Conservation (phyloP, 1,140 invertebrate genomes). For the Psilanteris sp. region DNA sequence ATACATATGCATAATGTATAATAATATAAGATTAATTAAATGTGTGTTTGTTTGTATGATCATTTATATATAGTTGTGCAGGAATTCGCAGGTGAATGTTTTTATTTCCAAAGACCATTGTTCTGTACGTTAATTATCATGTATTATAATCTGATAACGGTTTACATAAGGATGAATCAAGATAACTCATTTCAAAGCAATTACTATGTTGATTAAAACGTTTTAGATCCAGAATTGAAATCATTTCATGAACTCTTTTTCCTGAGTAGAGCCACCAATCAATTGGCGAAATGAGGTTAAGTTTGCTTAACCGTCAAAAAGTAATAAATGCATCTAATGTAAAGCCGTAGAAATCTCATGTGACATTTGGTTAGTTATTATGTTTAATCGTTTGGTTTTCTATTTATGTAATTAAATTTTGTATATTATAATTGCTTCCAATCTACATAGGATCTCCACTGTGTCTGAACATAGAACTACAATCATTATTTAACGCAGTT, state of each 20-base stretch:
- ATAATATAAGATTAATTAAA: too few relatives aligned
- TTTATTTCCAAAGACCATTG: too few relatives aligned
- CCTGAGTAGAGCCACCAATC: slow-evolving; percentile 16
- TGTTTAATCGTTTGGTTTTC: slow-evolving; percentile 47
- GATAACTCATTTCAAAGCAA: too few relatives aligned
- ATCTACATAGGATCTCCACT: slow-evolving; percentile 62
- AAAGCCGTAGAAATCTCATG: slow-evolving; percentile 58
- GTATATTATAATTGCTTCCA: slow-evolving; percentile 67
- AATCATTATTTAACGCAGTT: slow-evolving; percentile 53
- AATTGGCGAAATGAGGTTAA: slow-evolving; percentile 22
- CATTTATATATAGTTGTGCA: too few relatives aligned
- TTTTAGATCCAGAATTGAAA: not conserved
- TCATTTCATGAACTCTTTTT: slow-evolving; percentile 3
- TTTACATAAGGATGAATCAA: too few relatives aligned
- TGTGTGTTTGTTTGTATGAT: too few relatives aligned
- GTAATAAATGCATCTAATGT: slow-evolving; percentile 39
- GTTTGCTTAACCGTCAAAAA: slow-evolving; percentile 15
- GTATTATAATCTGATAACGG: too few relatives aligned
- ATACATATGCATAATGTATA: too few relatives aligned
- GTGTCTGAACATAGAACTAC: slow-evolving; percentile 56
- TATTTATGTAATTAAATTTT: slow-evolving; percentile 56
- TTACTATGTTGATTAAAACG: too few relatives aligned
- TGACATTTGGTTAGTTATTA: slow-evolving; percentile 52
- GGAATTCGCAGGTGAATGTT: too few relatives aligned
- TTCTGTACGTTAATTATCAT: too few relatives aligned